Base-by-base conservation (phyloP, 2,888 invertebrate species). In the Chrysolina americana region DNA sequence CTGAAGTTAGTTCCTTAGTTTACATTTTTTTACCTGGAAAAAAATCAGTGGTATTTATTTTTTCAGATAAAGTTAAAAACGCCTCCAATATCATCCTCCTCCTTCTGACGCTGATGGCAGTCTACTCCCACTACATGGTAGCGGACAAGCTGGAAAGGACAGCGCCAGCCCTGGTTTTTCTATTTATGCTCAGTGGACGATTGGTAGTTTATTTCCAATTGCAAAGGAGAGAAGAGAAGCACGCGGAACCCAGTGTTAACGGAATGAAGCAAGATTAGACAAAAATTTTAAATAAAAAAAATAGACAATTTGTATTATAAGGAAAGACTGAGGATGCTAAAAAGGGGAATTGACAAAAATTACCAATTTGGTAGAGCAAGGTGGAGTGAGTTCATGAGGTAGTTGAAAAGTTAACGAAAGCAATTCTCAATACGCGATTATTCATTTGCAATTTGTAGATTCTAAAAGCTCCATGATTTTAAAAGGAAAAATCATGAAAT, bases 81-180 rank as follows among this genome's bases (percentile, higher is more conserved):
- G 91, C 93, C 65, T 96, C 97, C 59, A 98, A 98, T 88, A 89
- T 95, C 11, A 92, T 95, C 44, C 91, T 98, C 75, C 90, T 98
- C 56, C 79, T 94, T 68, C 89, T 98, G 79, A 98, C 97, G 92
- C 86, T 96, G 77, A 92, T 97, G 89, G 96, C 97, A 47, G 95
- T 97, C 71, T 98, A 98, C 88, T 97, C 97, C 15, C 97, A 97
- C 87, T 93, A 95, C 85, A 95, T 96, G 93, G 95, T 97, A 44
- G 95, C 95, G 69, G 97, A 97, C 87, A 96, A 96, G 80, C 94
- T 97, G 87, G 97, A 97, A 87, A 91, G 97, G 81, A 95, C 95
- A 70, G 97, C 96, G 15, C 96, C 96, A 0, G 95, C 96, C 71
- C 88, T 97, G 85, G 96, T 96, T 79, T 97, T 97, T 89, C 94